phyloP scores from a whole-genome alignment of 2,113 vertebrate species.

The Puntigrus tetrazona region DNA sequence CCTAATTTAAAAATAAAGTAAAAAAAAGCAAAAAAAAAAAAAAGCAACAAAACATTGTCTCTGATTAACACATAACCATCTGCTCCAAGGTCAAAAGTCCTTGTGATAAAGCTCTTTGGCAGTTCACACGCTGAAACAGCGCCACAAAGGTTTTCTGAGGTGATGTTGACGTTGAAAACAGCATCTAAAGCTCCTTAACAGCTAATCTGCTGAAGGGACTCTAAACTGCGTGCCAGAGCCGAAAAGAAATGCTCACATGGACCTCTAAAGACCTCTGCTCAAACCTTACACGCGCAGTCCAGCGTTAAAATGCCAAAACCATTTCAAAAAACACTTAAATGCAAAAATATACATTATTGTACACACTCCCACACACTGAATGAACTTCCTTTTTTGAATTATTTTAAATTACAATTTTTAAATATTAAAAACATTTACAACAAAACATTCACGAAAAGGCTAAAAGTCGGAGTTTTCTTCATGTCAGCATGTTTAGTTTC shows the following conservation, averaged over 20 bases:
- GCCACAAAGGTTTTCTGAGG: constrained; percentile 38
- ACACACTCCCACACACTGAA: background rate
- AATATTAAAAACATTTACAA: background rate
- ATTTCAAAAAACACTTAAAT: background rate
- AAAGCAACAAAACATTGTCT: background rate
- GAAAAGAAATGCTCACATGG: constrained; percentile 3
- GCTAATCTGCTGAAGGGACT: constrained; percentile 51
- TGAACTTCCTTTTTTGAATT: background rate
- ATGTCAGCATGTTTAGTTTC: background rate
- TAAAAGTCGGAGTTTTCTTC: background rate
- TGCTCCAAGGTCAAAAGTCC: background rate
- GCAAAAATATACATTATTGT: background rate
- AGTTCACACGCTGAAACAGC: constrained; percentile 10
- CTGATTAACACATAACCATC: background rate
- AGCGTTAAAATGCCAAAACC: too few species aligned
- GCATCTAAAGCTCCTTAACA: constrained; percentile 56
- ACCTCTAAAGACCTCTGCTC: background rate
- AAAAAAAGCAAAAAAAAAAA: background rate
- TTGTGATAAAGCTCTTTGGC: background rate
- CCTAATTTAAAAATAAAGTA: background rate
- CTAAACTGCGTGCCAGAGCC: constrained; percentile 16
- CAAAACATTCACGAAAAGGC: constrained; percentile 19
- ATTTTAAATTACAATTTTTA: background rate
- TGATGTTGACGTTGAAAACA: constrained; percentile 41
- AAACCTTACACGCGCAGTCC: too few species aligned